Evolutionary conservation across 2,888 invertebrate genomes (phyloP).

Genomic region (Lepidochrysops patricia): DNA sequence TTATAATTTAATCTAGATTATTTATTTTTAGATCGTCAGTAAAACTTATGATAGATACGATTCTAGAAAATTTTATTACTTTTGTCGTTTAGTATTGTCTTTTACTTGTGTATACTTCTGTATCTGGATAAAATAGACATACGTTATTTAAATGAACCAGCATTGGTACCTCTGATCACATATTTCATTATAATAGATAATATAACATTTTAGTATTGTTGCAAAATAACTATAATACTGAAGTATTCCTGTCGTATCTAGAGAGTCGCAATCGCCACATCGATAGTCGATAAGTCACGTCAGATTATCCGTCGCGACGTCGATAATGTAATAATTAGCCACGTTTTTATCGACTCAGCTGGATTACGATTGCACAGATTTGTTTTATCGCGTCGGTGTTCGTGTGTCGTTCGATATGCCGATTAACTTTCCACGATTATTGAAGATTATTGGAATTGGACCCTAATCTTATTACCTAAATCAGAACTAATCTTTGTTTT

Average conservation of each 20-base stretch:
- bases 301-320: conserved; percentile 39
- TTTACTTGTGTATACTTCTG: too few relatives aligned
- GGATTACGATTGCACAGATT: conserved; percentile 58
- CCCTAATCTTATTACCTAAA: not conserved
- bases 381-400: conserved; percentile 51
- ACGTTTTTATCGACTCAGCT: conserved; percentile 40
- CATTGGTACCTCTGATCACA: too few relatives aligned
- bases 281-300: conserved; percentile 31
- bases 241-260: conserved; percentile 8
- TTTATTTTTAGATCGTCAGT: conserved; percentile 3
- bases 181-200: too few relatives aligned
- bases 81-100: too few relatives aligned
- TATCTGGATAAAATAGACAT: too few relatives aligned
- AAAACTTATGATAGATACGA: too few relatives aligned
- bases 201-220: too few relatives aligned
- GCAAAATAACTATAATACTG: too few relatives aligned
- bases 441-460: not conserved
- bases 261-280: not conserved
- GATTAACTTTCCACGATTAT: not conserved
- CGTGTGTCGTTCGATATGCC: conserved; percentile 37
- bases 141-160: too few relatives aligned
- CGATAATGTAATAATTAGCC: conserved; percentile 43
- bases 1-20: conserved; percentile 8
- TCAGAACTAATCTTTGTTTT: not conserved
- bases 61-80: too few relatives aligned